Conservation (phyloP, 2,113 vertebrate genomes). For the Chlorocebus sabaeus region DNA sequence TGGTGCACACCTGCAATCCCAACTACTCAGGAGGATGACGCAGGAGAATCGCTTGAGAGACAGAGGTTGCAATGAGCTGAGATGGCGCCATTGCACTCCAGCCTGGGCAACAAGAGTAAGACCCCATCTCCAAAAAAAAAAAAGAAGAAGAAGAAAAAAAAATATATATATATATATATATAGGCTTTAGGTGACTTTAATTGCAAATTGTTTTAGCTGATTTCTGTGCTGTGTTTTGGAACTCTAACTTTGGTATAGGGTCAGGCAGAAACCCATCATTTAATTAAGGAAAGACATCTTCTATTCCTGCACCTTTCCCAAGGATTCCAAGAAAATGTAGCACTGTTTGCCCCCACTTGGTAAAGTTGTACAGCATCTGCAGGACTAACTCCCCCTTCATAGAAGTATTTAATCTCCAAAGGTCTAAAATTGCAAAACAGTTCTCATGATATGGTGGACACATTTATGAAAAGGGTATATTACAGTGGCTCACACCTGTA, state of each 20-base stretch:
- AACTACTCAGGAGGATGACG: no score
- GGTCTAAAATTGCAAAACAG: not conserved
- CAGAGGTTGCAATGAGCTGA: no score
- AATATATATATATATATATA: not conserved
- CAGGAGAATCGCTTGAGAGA: no score
- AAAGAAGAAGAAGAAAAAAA: no score
- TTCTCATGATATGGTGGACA: not conserved
- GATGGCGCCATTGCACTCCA: no score
- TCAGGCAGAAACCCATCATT: not conserved
- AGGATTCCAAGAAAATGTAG: not conserved
- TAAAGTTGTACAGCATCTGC: not conserved
- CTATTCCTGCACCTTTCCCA: not conserved
- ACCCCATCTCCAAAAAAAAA: no score
- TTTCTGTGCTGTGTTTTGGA: not conserved
- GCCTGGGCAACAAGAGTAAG: no score
- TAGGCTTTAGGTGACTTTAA: not conserved
- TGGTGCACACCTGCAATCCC: no score
- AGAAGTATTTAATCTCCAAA: not conserved
- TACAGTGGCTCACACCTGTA: no score
- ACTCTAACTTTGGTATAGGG: not conserved
- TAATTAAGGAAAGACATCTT: not conserved
- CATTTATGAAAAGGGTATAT: not conserved
- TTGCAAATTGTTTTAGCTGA: not conserved
- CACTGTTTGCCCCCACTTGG: not conserved
- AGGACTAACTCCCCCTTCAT: not conserved